These are phyloP conservation scores for Phengaris alcon DNA, from an alignment of 2,888 invertebrate genomes.

Conservation along the genomic window DNA sequence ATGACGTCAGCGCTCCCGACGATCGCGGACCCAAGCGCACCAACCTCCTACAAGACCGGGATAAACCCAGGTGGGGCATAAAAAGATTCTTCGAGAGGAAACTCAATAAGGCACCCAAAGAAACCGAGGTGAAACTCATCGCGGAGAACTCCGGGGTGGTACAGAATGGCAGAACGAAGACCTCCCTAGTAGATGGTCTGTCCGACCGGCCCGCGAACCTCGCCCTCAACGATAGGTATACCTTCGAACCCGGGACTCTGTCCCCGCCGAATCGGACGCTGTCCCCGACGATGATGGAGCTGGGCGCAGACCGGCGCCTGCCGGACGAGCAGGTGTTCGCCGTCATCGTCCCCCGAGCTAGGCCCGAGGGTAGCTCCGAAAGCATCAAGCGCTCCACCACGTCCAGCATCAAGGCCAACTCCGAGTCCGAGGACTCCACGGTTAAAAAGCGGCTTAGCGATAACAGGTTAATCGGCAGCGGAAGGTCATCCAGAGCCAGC, in stretches of 20 bases:
- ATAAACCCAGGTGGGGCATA: slow-evolving; percentile 68
- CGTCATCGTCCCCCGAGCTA: slow-evolving; percentile 71
- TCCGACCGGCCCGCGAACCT: slow-evolving; percentile 61
- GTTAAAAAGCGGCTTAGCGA: slow-evolving; percentile 70
- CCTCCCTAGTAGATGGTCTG: slow-evolving; percentile 62
- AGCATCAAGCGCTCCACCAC: slow-evolving; percentile 63
- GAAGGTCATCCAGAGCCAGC: slow-evolving; percentile 62
- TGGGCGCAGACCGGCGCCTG: slow-evolving; percentile 53
- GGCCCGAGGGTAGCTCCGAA: slow-evolving; percentile 58
- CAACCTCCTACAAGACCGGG: slow-evolving; percentile 62
- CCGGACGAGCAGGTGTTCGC: slow-evolving; percentile 69
- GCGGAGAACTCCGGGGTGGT: slow-evolving; percentile 48
- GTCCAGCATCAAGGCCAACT: slow-evolving; percentile 61
- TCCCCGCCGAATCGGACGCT: slow-evolving; percentile 73
- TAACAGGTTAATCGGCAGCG: slow-evolving; percentile 65
- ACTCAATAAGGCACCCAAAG: slow-evolving; percentile 56
- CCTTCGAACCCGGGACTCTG: slow-evolving; percentile 65
- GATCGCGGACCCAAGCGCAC: slow-evolving; percentile 67
- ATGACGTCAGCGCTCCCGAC: slow-evolving; percentile 80
- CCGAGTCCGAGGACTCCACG: slow-evolving; percentile 69
- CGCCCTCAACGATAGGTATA: slow-evolving; percentile 55
- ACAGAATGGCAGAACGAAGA: slow-evolving; percentile 50
- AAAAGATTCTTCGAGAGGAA: slow-evolving; percentile 66
- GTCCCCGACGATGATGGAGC: slow-evolving; percentile 70
- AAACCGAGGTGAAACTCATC: slow-evolving; percentile 79